Percentiles rank a stretch among this genome's conserved stretches.
These are phyloP conservation scores for Delichon dasypus DNA, from an alignment of 2,797 vertebrate species.

Conservation along the genomic window DNA sequence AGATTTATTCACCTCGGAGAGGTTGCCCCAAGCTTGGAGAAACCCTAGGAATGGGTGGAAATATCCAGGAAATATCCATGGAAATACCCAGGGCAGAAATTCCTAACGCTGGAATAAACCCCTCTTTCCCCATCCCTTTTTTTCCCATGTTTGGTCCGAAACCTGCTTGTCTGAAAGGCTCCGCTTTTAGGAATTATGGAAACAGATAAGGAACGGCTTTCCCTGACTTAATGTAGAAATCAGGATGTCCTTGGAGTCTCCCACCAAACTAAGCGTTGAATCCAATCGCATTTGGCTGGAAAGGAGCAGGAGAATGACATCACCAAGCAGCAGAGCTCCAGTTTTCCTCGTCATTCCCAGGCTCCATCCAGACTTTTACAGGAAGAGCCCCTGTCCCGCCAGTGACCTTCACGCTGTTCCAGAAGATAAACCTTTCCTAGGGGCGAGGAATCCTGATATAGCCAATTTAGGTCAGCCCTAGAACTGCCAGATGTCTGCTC, in stretches of 20 bases:
- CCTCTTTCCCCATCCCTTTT: not conserved
- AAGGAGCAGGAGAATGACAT: not conserved
- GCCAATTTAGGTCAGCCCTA: conserved; percentile 49
- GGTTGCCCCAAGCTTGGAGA: not conserved
- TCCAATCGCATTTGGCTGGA: not conserved
- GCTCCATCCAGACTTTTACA: conserved; percentile 26
- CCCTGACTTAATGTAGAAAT: not conserved
- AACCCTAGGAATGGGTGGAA: not conserved
- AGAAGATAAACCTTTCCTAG: conserved; percentile 44
- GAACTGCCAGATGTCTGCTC: conserved; percentile 36
- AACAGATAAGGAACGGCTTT: not conserved
- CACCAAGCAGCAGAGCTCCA: not conserved
- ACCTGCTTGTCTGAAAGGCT: not conserved
- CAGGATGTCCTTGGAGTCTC: not conserved
- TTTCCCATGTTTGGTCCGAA: not conserved
- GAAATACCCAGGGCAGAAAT: not conserved
- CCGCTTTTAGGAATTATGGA: not conserved
- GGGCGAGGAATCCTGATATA: not conserved
- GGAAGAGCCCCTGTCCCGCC: conserved; percentile 28
- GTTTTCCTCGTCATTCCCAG: not conserved
- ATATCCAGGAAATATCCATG: not conserved
- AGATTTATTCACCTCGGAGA: not conserved
- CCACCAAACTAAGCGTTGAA: not conserved
- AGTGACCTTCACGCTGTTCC: conserved; percentile 25
- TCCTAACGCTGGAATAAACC: not conserved